These are phyloP conservation scores for Drosophila lutescens DNA, from an alignment of 2,888 invertebrate species.

Conservation along the genomic window DNA sequence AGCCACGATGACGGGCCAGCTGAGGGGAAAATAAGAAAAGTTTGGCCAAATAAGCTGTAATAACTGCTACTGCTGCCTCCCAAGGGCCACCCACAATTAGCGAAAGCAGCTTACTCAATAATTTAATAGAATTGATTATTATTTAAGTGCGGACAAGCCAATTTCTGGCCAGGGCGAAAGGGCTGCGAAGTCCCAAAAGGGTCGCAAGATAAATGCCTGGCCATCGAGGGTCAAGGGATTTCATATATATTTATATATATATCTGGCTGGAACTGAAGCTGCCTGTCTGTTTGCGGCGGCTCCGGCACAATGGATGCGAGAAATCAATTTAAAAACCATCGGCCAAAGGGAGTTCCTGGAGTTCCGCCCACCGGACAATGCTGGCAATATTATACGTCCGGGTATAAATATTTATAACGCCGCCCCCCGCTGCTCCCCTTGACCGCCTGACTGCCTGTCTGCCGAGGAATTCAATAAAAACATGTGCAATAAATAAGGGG, in stretches of 20 bases:
- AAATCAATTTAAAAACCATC: slow-evolving; percentile 70
- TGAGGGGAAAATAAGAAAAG: slow-evolving; percentile 60
- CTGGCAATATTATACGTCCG: slow-evolving; percentile 68
- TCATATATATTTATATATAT: slow-evolving; percentile 8
- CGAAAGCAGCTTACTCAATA: slow-evolving; percentile 66
- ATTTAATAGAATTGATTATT: slow-evolving; percentile 78
- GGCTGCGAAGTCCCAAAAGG: slow-evolving; percentile 42
- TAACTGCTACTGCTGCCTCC: slow-evolving; percentile 44
- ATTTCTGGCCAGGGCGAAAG: slow-evolving; percentile 40
- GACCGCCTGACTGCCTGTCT: slow-evolving; percentile 68
- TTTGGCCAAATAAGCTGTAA: slow-evolving; percentile 49
- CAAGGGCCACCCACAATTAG: slow-evolving; percentile 66
- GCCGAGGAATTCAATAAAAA: slow-evolving; percentile 77
- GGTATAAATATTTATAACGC: slow-evolving; percentile 75
- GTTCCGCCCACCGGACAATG: slow-evolving; percentile 23
- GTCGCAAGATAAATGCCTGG: slow-evolving; percentile 53
- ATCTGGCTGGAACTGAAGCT: slow-evolving; percentile 14
- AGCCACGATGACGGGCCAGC: slow-evolving; percentile 37
- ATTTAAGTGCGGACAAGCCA: slow-evolving; percentile 72
- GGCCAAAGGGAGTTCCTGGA: slow-evolving; percentile 15
- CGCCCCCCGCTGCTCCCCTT: slow-evolving; percentile 33
- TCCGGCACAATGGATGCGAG: slow-evolving; percentile 58
- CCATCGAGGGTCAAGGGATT: slow-evolving; percentile 31
- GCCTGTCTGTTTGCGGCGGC: slow-evolving; percentile 40
- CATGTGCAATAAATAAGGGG: slow-evolving; percentile 76